Percentiles rank a stretch among this genome's conserved stretches.
These are phyloP conservation scores for Urosaurus nigricauda DNA, from an alignment of 2,797 vertebrate genomes.

Conservation along the genomic window DNA sequence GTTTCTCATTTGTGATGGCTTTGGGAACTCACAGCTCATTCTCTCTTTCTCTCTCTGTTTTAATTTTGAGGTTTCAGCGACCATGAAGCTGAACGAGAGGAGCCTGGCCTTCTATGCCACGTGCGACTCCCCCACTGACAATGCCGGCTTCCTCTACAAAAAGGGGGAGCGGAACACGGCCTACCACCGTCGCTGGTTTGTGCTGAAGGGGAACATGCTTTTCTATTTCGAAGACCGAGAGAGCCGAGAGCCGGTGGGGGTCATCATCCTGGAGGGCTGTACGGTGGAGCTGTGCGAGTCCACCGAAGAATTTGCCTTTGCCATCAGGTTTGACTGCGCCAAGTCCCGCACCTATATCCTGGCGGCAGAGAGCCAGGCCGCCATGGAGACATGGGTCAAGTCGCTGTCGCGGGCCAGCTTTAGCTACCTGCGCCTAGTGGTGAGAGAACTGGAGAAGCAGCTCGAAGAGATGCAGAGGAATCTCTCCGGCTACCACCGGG, in stretches of 20 bases:
- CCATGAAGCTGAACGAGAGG: conserved; percentile 97
- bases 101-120: conserved; percentile 95
- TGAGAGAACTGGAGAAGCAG: conserved; percentile 94
- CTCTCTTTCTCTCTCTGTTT: neutral
- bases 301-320: conserved; percentile 89
- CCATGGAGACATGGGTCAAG: conserved; percentile 97
- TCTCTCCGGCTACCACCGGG: neutral
- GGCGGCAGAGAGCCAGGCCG: conserved; percentile 89
- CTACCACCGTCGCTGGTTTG: conserved; percentile 96
- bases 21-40: neutral
- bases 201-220: conserved; percentile 97
- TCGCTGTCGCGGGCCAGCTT: conserved; percentile 94
- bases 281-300: conserved; percentile 96
- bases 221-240: conserved; percentile 97
- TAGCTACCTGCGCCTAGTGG: conserved; percentile 94
- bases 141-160: conserved; percentile 92
- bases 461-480: conserved; percentile 86
- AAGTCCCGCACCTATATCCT: conserved; percentile 91
- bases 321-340: conserved; percentile 87
- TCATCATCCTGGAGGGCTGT: conserved; percentile 95
- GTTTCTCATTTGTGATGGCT: neutral
- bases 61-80: neutral
- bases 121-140: conserved; percentile 91
- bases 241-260: conserved; percentile 91
- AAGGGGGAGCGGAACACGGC: conserved; percentile 92